These are phyloP conservation scores for Arctia plantaginis DNA, from an alignment of 2,888 invertebrate species.

Conservation along the genomic window DNA sequence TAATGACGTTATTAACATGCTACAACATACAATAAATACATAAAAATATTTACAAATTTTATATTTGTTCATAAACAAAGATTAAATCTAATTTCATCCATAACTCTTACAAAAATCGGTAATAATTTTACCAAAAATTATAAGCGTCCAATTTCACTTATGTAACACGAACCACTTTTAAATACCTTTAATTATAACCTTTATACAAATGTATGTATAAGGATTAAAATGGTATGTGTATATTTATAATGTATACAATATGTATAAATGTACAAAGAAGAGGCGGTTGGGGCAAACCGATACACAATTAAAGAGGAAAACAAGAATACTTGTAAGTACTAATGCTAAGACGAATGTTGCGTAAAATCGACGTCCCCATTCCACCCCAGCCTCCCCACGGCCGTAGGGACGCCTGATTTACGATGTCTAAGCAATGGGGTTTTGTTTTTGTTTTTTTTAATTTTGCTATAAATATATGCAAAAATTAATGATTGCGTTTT, in stretches of 20 bases:
- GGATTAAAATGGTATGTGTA: not conserved
- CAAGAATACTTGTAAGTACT: constrained; percentile 80
- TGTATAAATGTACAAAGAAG: constrained; percentile 26
- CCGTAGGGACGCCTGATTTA: constrained; percentile 83
- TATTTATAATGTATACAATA: constrained; percentile 4
- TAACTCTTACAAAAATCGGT: not conserved
- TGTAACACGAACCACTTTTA: not conserved
- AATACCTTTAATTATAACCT: not conserved
- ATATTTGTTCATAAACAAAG: not conserved
- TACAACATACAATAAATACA: not conserved
- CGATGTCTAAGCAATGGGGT: constrained; percentile 70
- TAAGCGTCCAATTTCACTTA: not conserved
- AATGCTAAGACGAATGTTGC: constrained; percentile 86
- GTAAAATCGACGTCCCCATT: constrained; percentile 81
- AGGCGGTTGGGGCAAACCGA: constrained; percentile 72
- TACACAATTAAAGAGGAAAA: constrained; percentile 85
- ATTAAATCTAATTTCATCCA: not conserved
- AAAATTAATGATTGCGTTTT: constrained; percentile 18
- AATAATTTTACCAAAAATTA: not conserved
- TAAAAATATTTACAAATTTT: not conserved
- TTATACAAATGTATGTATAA: not conserved
- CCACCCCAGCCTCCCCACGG: constrained; percentile 55
- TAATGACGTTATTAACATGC: not conserved
- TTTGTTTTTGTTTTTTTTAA: constrained; percentile 66
- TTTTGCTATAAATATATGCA: constrained; percentile 42